Conservation (phyloP, 2,113 vertebrate genomes). For the Ammospiza caudacuta region DNA sequence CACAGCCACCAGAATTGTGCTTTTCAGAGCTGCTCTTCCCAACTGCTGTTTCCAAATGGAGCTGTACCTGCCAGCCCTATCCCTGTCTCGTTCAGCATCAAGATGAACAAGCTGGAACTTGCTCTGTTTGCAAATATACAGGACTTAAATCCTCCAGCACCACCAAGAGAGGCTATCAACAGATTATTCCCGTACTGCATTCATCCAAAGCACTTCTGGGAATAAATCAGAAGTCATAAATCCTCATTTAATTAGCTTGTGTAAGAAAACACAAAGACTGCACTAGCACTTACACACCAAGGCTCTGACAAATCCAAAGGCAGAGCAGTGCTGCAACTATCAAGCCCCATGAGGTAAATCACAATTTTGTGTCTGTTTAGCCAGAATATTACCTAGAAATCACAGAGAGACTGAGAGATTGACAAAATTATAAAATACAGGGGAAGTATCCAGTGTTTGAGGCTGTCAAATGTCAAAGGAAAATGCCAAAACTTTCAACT, state of each 20-base stretch:
- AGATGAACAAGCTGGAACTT: slow-evolving; percentile 23
- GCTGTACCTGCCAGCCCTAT: not conserved
- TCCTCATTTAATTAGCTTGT: not conserved
- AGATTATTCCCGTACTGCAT: not conserved
- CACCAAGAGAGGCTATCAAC: not conserved
- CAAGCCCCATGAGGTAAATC: not conserved
- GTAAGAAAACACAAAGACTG: not conserved
- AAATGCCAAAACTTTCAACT: not conserved
- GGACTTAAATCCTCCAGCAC: slow-evolving; percentile 18
- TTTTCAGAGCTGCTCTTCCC: not conserved
- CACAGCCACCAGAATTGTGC: not conserved
- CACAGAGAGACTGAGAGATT: not conserved
- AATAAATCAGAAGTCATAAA: not conserved
- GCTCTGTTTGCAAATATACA: slow-evolving; percentile 39
- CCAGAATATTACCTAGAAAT: not conserved
- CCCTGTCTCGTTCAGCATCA: not conserved
- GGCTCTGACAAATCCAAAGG: not conserved
- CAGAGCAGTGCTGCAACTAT: not conserved
- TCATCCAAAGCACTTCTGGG: not conserved
- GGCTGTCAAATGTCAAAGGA: not conserved
- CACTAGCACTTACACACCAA: not conserved
- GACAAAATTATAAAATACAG: not conserved
- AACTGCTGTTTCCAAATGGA: not conserved
- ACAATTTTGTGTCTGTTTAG: not conserved
- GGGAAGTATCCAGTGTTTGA: not conserved